These are phyloP conservation scores for Parauchenoglanis punctatus DNA, from an alignment of 2,797 vertebrate species.

Conservation along the genomic window DNA sequence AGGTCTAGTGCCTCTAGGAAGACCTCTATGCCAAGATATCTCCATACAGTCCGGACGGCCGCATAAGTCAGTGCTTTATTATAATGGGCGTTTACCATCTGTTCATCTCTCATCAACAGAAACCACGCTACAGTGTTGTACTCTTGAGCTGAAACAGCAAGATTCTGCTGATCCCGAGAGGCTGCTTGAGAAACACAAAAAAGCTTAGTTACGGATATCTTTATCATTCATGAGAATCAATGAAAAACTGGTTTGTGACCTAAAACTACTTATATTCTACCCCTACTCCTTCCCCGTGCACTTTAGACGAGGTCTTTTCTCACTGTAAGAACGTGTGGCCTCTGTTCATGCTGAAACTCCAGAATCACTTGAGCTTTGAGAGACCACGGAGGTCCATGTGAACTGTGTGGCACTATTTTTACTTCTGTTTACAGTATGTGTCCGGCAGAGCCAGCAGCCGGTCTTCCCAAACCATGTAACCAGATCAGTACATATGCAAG, in stretches of 20 bases:
- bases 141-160: background rate
- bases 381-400: constrained; percentile 59
- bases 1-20: constrained; percentile 68
- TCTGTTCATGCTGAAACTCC: constrained; percentile 58
- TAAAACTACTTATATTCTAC: too few species aligned
- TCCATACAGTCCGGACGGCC: constrained; percentile 47
- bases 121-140: background rate
- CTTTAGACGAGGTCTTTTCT: constrained; percentile 16
- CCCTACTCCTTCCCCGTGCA: background rate
- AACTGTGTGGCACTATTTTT: constrained; percentile 74
- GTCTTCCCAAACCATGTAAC: constrained; percentile 66
- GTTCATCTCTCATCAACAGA: constrained; percentile 47
- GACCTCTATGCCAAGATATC: constrained; percentile 59
- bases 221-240: background rate
- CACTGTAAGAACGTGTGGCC: constrained; percentile 54
- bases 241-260: constrained; percentile 1
- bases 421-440: constrained; percentile 74
- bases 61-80: constrained; percentile 60
- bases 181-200: background rate
- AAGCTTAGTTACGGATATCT: background rate
- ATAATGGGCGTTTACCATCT: constrained; percentile 64
- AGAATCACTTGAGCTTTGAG: constrained; percentile 48
- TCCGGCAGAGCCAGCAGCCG: constrained; percentile 62
- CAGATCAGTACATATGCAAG: constrained; percentile 61
- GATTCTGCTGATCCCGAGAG: background rate